Evolutionary conservation across 2,113 vertebrate species (phyloP).

Genomic region (Nothobranchius kuhntae): DNA sequence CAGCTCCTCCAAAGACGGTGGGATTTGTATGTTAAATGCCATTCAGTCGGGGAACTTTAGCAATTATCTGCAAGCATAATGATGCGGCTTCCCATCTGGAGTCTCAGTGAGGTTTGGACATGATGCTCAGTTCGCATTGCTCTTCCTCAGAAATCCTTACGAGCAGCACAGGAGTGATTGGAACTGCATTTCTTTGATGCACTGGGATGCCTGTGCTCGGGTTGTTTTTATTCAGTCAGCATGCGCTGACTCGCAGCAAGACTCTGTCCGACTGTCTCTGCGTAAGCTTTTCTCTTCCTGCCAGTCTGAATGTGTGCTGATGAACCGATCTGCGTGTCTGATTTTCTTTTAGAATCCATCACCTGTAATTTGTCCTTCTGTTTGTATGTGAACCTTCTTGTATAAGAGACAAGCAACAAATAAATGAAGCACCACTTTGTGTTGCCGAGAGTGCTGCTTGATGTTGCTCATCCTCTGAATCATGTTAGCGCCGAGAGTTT

Average conservation of each 20-base stretch:
- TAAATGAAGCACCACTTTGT: slow-evolving; percentile 34
- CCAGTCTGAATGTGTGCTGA: slow-evolving; percentile 15
- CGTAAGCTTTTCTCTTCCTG: slow-evolving; percentile 16
- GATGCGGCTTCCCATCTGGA: slow-evolving; percentile 29
- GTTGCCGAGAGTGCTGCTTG: slow-evolving; percentile 8
- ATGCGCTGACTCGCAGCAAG: neutral
- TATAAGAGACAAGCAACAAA: slow-evolving; percentile 14
- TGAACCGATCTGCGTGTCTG: slow-evolving; percentile 16
- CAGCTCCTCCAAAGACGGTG: slow-evolving; percentile 28
- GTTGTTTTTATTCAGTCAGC: slow-evolving; percentile 19
- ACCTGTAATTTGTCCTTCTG: slow-evolving; percentile 22
- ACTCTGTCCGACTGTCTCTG: slow-evolving; percentile 4
- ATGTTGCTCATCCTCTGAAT: slow-evolving; percentile 29
- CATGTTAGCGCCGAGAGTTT: slow-evolving; percentile 8
- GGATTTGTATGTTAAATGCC: slow-evolving; percentile 44
- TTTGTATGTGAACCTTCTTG: neutral
- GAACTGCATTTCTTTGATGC: slow-evolving; percentile 27
- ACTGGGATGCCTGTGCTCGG: neutral
- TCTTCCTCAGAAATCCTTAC: slow-evolving; percentile 29
- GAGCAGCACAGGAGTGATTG: slow-evolving; percentile 36
- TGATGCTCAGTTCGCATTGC: slow-evolving; percentile 38
- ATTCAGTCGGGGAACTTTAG: slow-evolving; percentile 42
- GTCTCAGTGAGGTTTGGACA: slow-evolving; percentile 36
- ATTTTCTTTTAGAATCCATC: slow-evolving; percentile 18
- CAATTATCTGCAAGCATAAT: slow-evolving; percentile 32